Evolutionary conservation across 1,140 invertebrate species (phyloP).

Genomic region (Drosophila melanica): DNA sequence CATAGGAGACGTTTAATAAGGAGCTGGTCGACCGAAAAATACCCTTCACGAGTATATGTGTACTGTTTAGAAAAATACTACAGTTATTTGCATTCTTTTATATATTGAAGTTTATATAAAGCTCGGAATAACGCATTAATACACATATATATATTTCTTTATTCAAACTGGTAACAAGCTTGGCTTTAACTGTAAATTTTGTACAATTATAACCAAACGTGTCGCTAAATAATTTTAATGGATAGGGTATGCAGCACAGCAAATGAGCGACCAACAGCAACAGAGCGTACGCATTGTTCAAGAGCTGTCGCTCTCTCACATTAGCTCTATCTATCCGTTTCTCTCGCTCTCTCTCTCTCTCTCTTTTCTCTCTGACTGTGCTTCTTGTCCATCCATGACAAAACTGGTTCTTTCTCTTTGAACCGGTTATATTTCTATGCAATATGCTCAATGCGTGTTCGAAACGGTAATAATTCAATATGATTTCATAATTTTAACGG

Average conservation of each 20-base stretch:
- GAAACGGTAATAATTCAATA: constrained; percentile 32
- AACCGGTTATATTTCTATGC: constrained; percentile 27
- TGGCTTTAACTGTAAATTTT: too few species aligned
- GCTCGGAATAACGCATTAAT: too few species aligned
- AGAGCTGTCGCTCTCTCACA: constrained; percentile 10
- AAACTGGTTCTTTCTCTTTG: constrained; percentile 38
- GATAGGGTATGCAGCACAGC: constrained; percentile 7
- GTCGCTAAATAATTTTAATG: constrained; percentile 7
- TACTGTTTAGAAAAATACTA: too few species aligned
- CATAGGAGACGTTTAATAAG: background rate
- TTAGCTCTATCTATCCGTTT: too few species aligned
- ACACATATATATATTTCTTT: too few species aligned
- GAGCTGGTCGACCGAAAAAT: constrained; percentile 9
- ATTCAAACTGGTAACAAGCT: too few species aligned
- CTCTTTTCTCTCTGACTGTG: constrained; percentile 10
- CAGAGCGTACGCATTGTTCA: constrained; percentile 15
- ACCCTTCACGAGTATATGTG: constrained; percentile 19
- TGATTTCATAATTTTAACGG: constrained; percentile 8
- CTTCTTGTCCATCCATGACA: constrained; percentile 22
- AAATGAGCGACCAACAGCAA: constrained; percentile 30
- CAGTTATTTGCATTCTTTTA: too few species aligned
- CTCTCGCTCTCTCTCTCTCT: constrained; percentile 1
- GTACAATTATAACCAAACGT: background rate
- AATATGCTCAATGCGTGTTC: background rate
- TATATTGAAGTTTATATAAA: too few species aligned